Percentiles rank a stretch among this genome's conserved stretches.
These are phyloP conservation scores for Catonia carolina DNA, from an alignment of 2,888 invertebrate genomes.

Conservation along the genomic window DNA sequence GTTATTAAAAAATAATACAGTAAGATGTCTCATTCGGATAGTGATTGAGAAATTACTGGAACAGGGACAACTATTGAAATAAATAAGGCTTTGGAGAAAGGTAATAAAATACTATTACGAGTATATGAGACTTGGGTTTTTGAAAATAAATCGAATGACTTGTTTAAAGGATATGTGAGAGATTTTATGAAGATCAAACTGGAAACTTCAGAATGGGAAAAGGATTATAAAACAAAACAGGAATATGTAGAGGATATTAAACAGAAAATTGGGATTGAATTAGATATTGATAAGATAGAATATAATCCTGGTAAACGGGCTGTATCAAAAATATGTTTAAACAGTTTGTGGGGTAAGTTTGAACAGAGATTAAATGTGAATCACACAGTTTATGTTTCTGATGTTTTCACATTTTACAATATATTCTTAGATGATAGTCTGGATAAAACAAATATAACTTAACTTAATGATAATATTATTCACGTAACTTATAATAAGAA, in stretches of 20 bases:
- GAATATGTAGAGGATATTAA: constrained; percentile 27
- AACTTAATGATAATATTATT: constrained; percentile 4
- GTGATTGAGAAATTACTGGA: constrained; percentile 18
- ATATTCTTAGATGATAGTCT: too few relatives aligned
- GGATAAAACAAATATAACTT: neutral
- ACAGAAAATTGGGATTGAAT: constrained; percentile 30
- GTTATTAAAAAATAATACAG: constrained; percentile 2
- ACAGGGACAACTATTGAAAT: constrained; percentile 23
- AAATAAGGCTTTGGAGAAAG: constrained; percentile 30
- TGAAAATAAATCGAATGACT: constrained; percentile 25
- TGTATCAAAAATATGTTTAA: too few relatives aligned
- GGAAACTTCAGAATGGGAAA: too few relatives aligned
- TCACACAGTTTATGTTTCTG: constrained; percentile 31
- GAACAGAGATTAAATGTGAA: constrained; percentile 28
- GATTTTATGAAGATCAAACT: too few relatives aligned
- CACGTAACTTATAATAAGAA: too few relatives aligned
- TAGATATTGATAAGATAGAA: constrained; percentile 28
- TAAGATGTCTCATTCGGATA: constrained; percentile 19
- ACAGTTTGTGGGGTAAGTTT: too few relatives aligned
- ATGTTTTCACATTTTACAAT: constrained; percentile 3
- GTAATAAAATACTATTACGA: constrained; percentile 29
- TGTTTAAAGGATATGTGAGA: too few relatives aligned
- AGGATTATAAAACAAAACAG: too few relatives aligned
- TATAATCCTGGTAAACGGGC: constrained; percentile 32
- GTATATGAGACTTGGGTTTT: constrained; percentile 32